These are phyloP conservation scores for Salvelinus alpinus DNA, from an alignment of 2,113 vertebrate genomes.

Conservation along the genomic window DNA sequence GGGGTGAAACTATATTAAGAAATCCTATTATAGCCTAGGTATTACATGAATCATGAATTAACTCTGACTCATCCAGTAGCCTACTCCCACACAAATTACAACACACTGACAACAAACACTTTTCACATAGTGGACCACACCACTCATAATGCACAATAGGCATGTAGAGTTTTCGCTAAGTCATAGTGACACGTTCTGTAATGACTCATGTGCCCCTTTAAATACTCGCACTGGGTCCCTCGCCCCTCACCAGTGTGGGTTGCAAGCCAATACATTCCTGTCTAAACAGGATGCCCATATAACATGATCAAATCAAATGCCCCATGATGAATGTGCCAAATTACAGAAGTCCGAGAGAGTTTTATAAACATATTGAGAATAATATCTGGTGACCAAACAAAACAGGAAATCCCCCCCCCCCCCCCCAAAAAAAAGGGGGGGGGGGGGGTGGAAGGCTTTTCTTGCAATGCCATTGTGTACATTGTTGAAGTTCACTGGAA, in stretches of 20 bases:
- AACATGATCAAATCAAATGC: conserved; percentile 26
- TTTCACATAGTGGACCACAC: background rate
- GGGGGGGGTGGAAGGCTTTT: conserved; percentile 43
- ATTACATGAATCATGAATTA: background rate
- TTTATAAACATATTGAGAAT: conserved; percentile 57
- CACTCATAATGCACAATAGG: background rate
- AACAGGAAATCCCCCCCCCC: conserved; percentile 49
- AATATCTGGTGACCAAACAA: conserved; percentile 67
- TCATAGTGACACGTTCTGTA: background rate
- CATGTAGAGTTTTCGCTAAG: background rate
- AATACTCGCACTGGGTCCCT: background rate
- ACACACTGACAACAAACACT: conserved; percentile 15
- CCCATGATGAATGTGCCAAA: conserved; percentile 56
- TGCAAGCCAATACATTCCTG: background rate
- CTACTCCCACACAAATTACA: conserved; percentile 22
- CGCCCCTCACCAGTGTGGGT: background rate
- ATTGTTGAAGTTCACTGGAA: conserved; percentile 10
- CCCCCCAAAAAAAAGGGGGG: background rate
- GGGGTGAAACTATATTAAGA: background rate
- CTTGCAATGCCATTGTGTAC: conserved; percentile 68
- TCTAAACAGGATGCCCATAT: conserved; percentile 7
- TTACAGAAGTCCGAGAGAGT: conserved; percentile 56
- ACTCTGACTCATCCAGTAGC: conserved; percentile 19
- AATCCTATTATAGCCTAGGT: background rate
- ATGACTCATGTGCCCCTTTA: background rate